These are phyloP conservation scores for Ostrea edulis DNA, from an alignment of 1,140 invertebrate species.

Conservation along the genomic window DNA sequence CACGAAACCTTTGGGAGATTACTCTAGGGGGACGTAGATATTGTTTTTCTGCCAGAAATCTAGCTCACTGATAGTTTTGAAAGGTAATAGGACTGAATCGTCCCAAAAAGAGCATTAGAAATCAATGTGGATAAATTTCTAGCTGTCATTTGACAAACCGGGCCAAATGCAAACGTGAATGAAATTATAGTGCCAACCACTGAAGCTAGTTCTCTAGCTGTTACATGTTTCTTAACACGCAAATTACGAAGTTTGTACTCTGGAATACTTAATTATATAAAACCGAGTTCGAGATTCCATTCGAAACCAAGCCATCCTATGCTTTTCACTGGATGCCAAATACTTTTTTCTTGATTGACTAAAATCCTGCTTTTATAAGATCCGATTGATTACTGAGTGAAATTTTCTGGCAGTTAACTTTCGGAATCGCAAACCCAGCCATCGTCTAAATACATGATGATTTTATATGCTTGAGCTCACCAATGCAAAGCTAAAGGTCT, in stretches of 20 bases:
- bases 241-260: not conserved
- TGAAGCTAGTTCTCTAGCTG: not conserved
- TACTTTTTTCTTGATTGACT: not conserved
- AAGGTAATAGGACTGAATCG: not conserved
- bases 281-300: not conserved
- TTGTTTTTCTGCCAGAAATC: conserved; percentile 23
- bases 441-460: not conserved
- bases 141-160: conserved; percentile 30
- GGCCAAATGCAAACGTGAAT: conserved; percentile 1
- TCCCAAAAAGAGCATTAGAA: not conserved
- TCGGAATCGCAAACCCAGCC: not conserved
- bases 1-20: conserved; percentile 27
- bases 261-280: not conserved
- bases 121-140: not conserved
- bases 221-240: not conserved
- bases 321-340: too few species aligned
- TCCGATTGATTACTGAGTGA: not conserved
- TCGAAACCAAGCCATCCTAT: too few species aligned
- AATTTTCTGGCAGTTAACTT: not conserved
- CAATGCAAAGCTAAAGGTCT: not conserved
- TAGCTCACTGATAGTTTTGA: not conserved
- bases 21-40: not conserved
- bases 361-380: not conserved
- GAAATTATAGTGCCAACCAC: conserved; percentile 33
- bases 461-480: not conserved